Percentiles rank a stretch among this genome's conserved stretches.
phyloP scores from a whole-genome alignment of 2,113 vertebrate genomes.

The Odocoileus virginianus region DNA sequence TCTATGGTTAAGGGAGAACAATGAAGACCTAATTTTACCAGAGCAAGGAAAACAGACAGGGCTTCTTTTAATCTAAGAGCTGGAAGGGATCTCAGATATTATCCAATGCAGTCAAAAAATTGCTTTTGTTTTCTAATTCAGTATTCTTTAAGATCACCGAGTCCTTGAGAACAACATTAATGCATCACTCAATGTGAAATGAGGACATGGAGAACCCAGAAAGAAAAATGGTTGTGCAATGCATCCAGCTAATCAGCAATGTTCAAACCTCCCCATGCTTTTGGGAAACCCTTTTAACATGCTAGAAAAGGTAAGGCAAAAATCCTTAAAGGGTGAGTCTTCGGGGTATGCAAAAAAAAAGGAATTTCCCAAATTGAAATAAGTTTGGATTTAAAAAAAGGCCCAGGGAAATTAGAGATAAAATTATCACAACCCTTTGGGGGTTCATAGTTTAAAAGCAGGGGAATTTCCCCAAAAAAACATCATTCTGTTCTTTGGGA shows the following conservation, averaged over 20 bases:
- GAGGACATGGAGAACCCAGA: not conserved
- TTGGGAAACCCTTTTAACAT: no score
- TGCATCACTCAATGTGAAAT: not conserved
- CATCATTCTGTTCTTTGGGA: no score
- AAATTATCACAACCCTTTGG: no score
- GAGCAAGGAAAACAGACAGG: not conserved
- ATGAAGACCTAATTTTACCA: not conserved
- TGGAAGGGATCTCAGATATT: not conserved
- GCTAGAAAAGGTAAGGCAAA: no score
- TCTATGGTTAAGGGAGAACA: not conserved
- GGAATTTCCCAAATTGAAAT: no score
- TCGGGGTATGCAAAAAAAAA: no score
- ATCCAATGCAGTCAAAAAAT: not conserved
- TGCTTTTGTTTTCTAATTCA: not conserved
- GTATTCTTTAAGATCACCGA: not conserved
- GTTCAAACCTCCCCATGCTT: no score
- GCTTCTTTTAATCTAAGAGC: not conserved
- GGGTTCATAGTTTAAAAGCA: no score
- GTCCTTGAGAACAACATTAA: not conserved
- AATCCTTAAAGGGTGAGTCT: no score
- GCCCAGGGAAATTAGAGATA: no score
- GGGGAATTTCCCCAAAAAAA: no score
- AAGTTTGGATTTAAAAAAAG: no score
- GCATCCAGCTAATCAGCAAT: not conserved
- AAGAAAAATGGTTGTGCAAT: not conserved